Evolutionary conservation across 2,888 invertebrate genomes (phyloP), one percentile per base, ranked within the genome.

Genomic region (Limenitis arthemis): DNA sequence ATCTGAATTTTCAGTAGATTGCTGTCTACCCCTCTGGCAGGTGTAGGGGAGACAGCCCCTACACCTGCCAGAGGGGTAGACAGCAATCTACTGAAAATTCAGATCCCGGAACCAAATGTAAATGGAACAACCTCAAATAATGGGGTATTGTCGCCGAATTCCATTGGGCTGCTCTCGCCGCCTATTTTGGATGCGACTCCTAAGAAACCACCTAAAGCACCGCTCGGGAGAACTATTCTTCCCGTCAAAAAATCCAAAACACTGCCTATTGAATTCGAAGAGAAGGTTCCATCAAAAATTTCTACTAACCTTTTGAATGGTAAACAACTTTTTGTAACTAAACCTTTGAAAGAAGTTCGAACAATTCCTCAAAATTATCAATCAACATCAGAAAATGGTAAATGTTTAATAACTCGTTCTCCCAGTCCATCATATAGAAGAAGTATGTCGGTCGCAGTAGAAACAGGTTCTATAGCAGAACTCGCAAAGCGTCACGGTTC

Each of bases 391-490:
- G 79, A 81, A 49, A 76, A 72, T 69, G 73, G 72, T 53, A 76
- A 68, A 51, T 70, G 69, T 57, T 55, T 79, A 46, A 66, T 73
- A 11, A 75, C 68, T 49, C 75, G 79, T 8, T 76, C 86, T 33
- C 73, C 78, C 3, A 86, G 81, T 63, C 85, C 84, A 12, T 70
- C 73, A 12, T 83, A 78, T 51, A 77, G 72, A 62, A 75, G 84
- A 56, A 86, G 79, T 62, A 72, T 63, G 58, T 84, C 86, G 6
- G 65, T 72, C 20, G 77, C 80, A 6, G 82, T 87, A 12, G 87
- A 87, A 66, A 86, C 79, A 32, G 87, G 87, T 20, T 85, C 85
- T 5, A 87, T 87, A 55, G 79, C 85, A 47, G 87, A 86, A 61
- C 73, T 87, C 8, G 86, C 86, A 5, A 78, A 68, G 58, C 74